phyloP scores from a whole-genome alignment of 2,888 invertebrate species.

The Trichogramma dendrolimi region DNA sequence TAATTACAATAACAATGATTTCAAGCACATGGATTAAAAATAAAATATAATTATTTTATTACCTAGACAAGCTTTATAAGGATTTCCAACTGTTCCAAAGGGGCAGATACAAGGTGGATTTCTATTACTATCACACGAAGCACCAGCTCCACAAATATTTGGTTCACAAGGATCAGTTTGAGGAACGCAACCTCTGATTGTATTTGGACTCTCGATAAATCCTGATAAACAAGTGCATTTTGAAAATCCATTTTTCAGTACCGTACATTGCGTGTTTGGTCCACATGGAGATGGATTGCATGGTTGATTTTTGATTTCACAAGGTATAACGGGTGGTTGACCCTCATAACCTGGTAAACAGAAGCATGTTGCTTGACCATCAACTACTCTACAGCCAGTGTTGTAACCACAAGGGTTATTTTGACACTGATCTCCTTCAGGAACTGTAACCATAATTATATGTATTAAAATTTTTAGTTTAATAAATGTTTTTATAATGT shows the following conservation, averaged over 20 bases:
- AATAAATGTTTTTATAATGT: slow-evolving; percentile 5
- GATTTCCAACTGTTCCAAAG: slow-evolving; percentile 76
- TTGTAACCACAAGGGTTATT: slow-evolving; percentile 81
- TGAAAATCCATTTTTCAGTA: slow-evolving; percentile 73
- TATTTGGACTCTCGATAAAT: slow-evolving; percentile 81
- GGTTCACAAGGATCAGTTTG: slow-evolving; percentile 77
- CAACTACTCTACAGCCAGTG: slow-evolving; percentile 75
- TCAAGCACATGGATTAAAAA: not conserved
- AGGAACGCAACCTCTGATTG: slow-evolving; percentile 78
- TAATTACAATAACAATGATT: not conserved
- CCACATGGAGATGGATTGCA: slow-evolving; percentile 85
- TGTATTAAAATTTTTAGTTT: not conserved
- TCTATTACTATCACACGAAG: slow-evolving; percentile 74
- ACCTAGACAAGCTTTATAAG: slow-evolving; percentile 70
- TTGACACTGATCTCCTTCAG: slow-evolving; percentile 78
- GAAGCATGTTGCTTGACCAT: slow-evolving; percentile 76
- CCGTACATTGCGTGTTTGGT: slow-evolving; percentile 79
- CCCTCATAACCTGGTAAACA: slow-evolving; percentile 85
- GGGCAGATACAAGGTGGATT: slow-evolving; percentile 82
- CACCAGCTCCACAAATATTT: slow-evolving; percentile 74
- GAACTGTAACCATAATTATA: slow-evolving; percentile 61
- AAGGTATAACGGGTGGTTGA: slow-evolving; percentile 70
- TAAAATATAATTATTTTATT: slow-evolving; percentile 16
- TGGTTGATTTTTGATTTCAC: slow-evolving; percentile 70
- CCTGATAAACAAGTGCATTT: slow-evolving; percentile 83